These are phyloP conservation scores for Bedellia somnulentella DNA, from an alignment of 2,888 invertebrate genomes.

Conservation along the genomic window DNA sequence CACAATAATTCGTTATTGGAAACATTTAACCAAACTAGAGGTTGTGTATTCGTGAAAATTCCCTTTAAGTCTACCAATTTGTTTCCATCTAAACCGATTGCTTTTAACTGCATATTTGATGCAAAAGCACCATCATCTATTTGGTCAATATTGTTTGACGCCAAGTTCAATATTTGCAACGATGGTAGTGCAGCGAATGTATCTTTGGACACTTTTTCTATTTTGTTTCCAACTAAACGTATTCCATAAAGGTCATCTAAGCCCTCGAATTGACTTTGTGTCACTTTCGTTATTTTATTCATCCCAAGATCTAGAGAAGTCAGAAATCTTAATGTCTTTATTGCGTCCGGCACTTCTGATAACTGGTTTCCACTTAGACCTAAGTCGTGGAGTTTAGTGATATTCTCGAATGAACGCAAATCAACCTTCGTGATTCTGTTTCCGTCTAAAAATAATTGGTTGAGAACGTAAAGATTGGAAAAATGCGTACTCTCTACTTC, in stretches of 20 bases:
- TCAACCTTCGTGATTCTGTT: constrained; percentile 72
- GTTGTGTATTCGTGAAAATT: constrained; percentile 72
- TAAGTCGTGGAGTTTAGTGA: constrained; percentile 76
- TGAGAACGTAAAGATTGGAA: constrained; percentile 71
- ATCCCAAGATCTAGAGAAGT: constrained; percentile 80
- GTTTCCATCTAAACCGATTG: constrained; percentile 77
- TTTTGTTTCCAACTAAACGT: constrained; percentile 78
- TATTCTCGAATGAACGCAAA: constrained; percentile 73
- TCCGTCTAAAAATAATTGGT: constrained; percentile 73
- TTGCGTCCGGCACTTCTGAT: constrained; percentile 69
- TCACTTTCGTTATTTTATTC: constrained; percentile 74
- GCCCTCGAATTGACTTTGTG: constrained; percentile 72
- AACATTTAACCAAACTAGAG: constrained; percentile 79
- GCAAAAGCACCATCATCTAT: constrained; percentile 79
- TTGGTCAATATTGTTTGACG: constrained; percentile 75
- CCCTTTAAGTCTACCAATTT: constrained; percentile 76
- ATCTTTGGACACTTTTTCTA: constrained; percentile 73
- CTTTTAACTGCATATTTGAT: constrained; percentile 71
- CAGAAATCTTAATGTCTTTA: constrained; percentile 69
- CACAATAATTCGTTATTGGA: constrained; percentile 76
- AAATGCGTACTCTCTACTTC: constrained; percentile 72
- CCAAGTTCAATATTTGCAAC: constrained; percentile 77
- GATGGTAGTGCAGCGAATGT: constrained; percentile 72
- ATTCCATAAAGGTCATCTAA: constrained; percentile 74
- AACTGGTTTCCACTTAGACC: constrained; percentile 75